Conservation (phyloP, 2,888 invertebrate genomes). For the Cheilosia pagana region DNA sequence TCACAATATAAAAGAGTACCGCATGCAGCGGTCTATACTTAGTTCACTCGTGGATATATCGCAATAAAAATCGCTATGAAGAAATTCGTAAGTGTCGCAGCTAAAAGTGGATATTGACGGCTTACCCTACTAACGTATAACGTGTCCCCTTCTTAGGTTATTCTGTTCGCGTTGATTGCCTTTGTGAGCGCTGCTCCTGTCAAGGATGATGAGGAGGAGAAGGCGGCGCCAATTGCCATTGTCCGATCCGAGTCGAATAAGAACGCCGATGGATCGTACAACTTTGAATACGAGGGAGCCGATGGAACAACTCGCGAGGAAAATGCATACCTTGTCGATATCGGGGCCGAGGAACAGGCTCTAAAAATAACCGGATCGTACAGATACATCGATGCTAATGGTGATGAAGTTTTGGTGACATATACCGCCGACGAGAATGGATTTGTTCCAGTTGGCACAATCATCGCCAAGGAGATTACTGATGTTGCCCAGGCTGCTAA, state of each 20-base stretch:
- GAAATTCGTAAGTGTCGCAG: conserved; percentile 50
- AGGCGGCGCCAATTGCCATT: conserved; percentile 78
- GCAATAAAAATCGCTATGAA: conserved; percentile 48
- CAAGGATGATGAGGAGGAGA: conserved; percentile 41
- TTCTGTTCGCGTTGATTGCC: conserved; percentile 57
- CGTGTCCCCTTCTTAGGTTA: conserved; percentile 26
- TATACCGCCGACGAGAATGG: conserved; percentile 83
- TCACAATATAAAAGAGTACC: conserved; percentile 54
- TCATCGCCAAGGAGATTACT: conserved; percentile 80
- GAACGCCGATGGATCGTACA: conserved; percentile 79
- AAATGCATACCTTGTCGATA: conserved; percentile 76
- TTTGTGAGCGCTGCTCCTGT: conserved; percentile 30
- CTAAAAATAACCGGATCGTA: conserved; percentile 81
- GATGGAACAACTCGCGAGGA: conserved; percentile 80
- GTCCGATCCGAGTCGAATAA: conserved; percentile 78
- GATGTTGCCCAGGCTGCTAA: conserved; percentile 79
- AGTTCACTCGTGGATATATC: conserved; percentile 15
- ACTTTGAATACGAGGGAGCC: conserved; percentile 76
- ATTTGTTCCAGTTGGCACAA: conserved; percentile 81
- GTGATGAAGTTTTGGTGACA: conserved; percentile 80
- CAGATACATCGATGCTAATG: conserved; percentile 80
- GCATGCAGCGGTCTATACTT: conserved; percentile 18
- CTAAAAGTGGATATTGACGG: background rate
- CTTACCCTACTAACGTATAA: background rate
- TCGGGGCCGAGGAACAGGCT: conserved; percentile 78